phyloP scores from a whole-genome alignment of 2,888 invertebrate genomes.

The Drosophila vallismaia region DNA sequence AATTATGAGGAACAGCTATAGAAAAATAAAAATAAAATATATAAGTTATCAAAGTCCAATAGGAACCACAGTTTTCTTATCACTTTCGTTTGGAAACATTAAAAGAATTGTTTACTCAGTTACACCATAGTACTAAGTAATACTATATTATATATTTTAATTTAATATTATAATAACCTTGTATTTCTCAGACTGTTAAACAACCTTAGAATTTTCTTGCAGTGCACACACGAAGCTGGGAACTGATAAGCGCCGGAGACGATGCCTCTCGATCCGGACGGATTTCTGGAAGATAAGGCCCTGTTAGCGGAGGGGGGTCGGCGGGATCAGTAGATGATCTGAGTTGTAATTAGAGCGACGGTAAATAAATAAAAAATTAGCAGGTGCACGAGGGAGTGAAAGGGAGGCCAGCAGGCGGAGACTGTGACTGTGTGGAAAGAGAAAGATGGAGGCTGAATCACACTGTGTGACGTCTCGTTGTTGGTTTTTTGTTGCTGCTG shows the following conservation, averaged over 20 bases:
- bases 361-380: conserved; percentile 59
- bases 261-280: conserved; percentile 1
- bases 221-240: conserved; percentile 24
- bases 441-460: conserved; percentile 29
- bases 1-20: too few relatives aligned
- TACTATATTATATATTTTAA: background rate
- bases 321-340: conserved; percentile 32
- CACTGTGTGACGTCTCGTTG: conserved; percentile 34
- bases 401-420: conserved; percentile 12
- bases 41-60: too few relatives aligned
- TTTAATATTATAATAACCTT: background rate
- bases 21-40: too few relatives aligned
- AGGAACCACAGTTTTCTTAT: background rate
- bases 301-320: conserved; percentile 4
- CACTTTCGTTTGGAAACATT: background rate
- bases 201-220: background rate
- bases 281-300: conserved; percentile 31
- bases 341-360: conserved; percentile 61
- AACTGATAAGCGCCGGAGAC: conserved; percentile 28
- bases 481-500: conserved; percentile 17
- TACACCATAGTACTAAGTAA: too few relatives aligned
- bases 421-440: conserved; percentile 3
- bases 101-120: background rate
- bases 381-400: conserved; percentile 44
- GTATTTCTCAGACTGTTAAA: background rate